Base-by-base conservation (phyloP, 2,113 vertebrate species). In the Sinocyclocheilus rhinocerous region DNA sequence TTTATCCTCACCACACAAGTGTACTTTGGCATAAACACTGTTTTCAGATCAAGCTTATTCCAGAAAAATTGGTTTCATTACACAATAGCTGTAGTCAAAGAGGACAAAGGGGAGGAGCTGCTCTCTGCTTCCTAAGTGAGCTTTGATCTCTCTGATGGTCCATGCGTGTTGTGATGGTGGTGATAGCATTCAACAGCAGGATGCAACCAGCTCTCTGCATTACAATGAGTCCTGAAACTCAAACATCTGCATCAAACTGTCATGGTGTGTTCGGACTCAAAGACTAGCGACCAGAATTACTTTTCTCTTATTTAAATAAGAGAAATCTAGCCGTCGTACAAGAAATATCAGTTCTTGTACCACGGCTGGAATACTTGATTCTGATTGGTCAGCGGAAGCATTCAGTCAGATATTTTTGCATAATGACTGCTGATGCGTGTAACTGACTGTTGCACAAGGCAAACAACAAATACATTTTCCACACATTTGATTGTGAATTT, bases 91-190 rank as follows among this genome's bases (percentile, higher is more conserved):
- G 0, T 12, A 80, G 77, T 63, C 6, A 45, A 61, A n/a, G 22
- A 42, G 55, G 55, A 80, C 77, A 80, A n/a, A 9, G 33, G n/a
- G 67, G 45, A 50, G 36, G 76, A 61, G 15, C 57, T 84, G 83
- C 57, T 73, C 52, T 84, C 83, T 84, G 52, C 57, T n/a, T 69
- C 73, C 57, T 67, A 45, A 63, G 22, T 20, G 15, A 77, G 48
- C 84, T 85, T 85, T 85, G 63, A 57, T 85, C 76, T 55, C 29
- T 45, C 61, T 69, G 75, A 85, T 67, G 76, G 45, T 57, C 18
- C 76, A 65, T 63, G 57, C 63, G 22, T 33, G 81, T 59, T 76
- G 77, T 77, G 79, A 81, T 70, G 70, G 16, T 36, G 65, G 26
- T 63, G 48, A 76, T 39, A 57, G 69, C 75, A 24, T 79, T 85